Percentiles rank a stretch among this genome's conserved stretches.
These are phyloP conservation scores for Helicorthomorpha holstii DNA, from an alignment of 1,140 invertebrate species.

Conservation along the genomic window DNA sequence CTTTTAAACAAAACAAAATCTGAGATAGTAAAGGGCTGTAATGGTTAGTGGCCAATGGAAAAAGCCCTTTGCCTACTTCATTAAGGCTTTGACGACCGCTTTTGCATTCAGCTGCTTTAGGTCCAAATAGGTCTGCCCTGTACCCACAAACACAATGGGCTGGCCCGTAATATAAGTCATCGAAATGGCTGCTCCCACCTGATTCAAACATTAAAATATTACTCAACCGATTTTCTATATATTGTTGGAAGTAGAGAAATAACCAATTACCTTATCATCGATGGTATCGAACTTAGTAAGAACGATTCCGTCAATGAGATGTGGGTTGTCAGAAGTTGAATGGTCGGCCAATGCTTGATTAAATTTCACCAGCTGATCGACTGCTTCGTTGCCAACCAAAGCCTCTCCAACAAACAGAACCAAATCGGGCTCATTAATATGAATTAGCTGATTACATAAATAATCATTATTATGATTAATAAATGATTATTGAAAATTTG, in stretches of 20 bases:
- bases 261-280: constrained; percentile 74
- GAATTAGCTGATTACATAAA: constrained; percentile 36
- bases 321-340: constrained; percentile 60
- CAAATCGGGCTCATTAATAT: constrained; percentile 88
- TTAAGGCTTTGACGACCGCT: constrained; percentile 87
- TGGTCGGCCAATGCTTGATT: constrained; percentile 90
- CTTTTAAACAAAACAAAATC: no score
- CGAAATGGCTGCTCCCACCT: constrained; percentile 97
- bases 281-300: constrained; percentile 98
- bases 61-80: no score
- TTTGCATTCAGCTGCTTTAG: constrained; percentile 91
- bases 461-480: no score
- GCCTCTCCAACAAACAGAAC: constrained; percentile 98
- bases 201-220: constrained; percentile 15
- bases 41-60: no score
- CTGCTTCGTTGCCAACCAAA: constrained; percentile 98
- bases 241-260: constrained; percentile 2
- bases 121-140: constrained; percentile 97
- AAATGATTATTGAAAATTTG: no score
- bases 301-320: constrained; percentile 93
- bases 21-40: no score
- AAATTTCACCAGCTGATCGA: constrained; percentile 97
- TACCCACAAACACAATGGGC: constrained; percentile 98
- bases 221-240: constrained; percentile 1
- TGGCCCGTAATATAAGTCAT: constrained; percentile 99